Evolutionary conservation across 2,797 vertebrate genomes (phyloP).

Genomic region (Paguma larvata): DNA sequence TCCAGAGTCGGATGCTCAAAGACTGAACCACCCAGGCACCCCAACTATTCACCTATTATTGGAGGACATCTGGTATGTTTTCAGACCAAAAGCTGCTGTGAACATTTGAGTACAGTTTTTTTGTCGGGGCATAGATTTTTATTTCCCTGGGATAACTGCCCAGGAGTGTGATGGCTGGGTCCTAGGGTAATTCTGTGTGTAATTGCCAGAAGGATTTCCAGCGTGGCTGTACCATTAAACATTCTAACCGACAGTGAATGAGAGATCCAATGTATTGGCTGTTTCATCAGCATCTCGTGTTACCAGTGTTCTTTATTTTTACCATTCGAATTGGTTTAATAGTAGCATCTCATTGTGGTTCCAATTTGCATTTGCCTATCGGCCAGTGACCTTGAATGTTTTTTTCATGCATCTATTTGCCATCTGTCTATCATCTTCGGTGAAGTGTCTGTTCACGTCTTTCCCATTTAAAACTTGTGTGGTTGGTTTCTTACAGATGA

Average conservation of each 20-base stretch:
- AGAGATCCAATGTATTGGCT: neutral
- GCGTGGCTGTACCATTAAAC: neutral
- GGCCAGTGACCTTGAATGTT: neutral
- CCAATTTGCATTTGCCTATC: constrained; percentile 10
- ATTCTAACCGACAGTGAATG: neutral
- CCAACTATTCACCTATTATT: neutral
- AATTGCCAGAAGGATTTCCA: neutral
- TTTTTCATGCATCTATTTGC: neutral
- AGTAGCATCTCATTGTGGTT: neutral
- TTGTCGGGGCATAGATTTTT: neutral
- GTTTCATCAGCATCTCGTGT: neutral
- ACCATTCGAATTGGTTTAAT: neutral
- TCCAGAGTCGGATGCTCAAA: too few species aligned
- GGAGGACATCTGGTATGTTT: constrained; percentile 38
- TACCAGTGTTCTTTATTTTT: neutral
- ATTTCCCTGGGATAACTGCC: neutral
- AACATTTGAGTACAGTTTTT: neutral
- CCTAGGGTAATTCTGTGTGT: neutral
- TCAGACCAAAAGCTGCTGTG: neutral
- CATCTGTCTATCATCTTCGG: neutral
- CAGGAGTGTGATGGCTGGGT: neutral
- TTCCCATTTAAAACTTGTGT: constrained; percentile 1
- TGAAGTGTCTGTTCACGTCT: neutral
- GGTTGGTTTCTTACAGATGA: neutral
- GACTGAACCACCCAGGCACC: too few species aligned